Base-by-base conservation (phyloP, 2,888 invertebrate species). In the Trachelus tabidus region DNA sequence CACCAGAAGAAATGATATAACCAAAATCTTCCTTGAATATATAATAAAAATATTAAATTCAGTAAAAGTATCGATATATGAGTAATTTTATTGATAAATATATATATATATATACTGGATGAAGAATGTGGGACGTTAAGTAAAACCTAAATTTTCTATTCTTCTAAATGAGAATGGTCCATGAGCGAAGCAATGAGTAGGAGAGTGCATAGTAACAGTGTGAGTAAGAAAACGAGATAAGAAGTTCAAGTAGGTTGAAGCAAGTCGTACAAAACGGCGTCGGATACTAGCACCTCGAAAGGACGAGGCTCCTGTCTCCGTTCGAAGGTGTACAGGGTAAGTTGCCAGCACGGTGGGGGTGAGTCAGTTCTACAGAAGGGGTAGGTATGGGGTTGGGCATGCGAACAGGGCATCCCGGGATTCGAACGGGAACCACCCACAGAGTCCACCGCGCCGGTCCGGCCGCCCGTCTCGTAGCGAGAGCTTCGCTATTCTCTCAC, bases 361-460 rank as follows among this genome's bases (percentile, higher is more conserved):
- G 79, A 83, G 83, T 79, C 83, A 82, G 86, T 84, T 83, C 83
- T 3, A 78, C 80, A 81, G 81, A 79, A 71, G 82, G 82, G 80
- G 79, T 81, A 81, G 81, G 83, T 84, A 85, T 84, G 82, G 87
- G 90, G 90, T 90, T 89, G 91, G 91, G 90, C 90, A 86, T 88
- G 93, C 93, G 94, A 94, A 94, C 92, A 92, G 93, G 93, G 93
- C 93, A 93, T 93, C 93, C 85, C 86, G 86, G 87, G 87, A 88
- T 89, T 87, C 86, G 85, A 90, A 91, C 82, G 92, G 92, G 92
- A 85, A 91, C 93, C 93, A 93, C 91, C 91, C 91, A 90, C 90
- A 83, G 86, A 87, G 91, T 91, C 90, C 89, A 91, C 89, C 90
- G 90, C 90, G 91, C 91, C 91, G 90, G 91, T 90, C 91, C 88